phyloP scores from a whole-genome alignment of 2,888 invertebrate species.

The Lapara coniferarum region DNA sequence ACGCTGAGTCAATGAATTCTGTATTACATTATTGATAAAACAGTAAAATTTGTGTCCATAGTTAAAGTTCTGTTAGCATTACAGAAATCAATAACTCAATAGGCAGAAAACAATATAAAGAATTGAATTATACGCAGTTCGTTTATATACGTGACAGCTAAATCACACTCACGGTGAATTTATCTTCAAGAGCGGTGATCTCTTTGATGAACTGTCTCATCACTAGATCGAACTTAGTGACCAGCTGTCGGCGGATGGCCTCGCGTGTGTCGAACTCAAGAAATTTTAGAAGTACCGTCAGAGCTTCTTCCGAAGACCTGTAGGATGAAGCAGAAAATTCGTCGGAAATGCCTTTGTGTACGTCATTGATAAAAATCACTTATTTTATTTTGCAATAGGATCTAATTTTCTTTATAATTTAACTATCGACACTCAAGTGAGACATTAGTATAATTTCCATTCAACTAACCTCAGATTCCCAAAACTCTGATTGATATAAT shows the following conservation, averaged over 20 bases:
- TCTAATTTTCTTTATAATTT: neutral
- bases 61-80: too few relatives aligned
- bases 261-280: conserved; percentile 90
- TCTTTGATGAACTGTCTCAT: conserved; percentile 94
- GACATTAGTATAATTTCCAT: neutral
- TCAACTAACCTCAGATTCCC: conserved; percentile 85
- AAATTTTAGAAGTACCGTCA: conserved; percentile 91
- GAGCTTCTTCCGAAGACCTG: conserved; percentile 91
- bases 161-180: conserved; percentile 84
- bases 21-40: too few relatives aligned
- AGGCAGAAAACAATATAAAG: too few relatives aligned
- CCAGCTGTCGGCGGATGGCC: conserved; percentile 88
- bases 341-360: neutral
- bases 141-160: too few relatives aligned
- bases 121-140: too few relatives aligned
- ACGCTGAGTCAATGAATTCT: too few relatives aligned
- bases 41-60: too few relatives aligned
- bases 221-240: conserved; percentile 92
- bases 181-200: conserved; percentile 87
- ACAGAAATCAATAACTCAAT: too few relatives aligned
- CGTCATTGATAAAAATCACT: neutral
- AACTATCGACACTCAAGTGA: too few relatives aligned
- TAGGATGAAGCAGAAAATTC: conserved; percentile 2
- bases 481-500: conserved; percentile 94
- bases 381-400: neutral